Evolutionary conservation across 2,888 invertebrate genomes (phyloP).

Genomic region (Cerastoderma edule): DNA sequence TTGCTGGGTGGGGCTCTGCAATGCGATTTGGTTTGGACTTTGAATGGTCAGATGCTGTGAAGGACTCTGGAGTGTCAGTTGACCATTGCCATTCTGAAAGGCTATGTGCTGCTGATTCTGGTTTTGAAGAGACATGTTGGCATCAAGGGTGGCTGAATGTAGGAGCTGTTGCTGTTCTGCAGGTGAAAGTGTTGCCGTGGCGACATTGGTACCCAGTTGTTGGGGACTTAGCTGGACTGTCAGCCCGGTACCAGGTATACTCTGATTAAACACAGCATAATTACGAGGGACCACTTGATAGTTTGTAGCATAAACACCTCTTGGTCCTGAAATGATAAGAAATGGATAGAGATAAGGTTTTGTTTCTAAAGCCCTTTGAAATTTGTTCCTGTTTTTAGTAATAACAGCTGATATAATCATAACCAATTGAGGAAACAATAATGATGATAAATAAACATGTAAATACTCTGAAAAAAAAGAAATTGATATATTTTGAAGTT

Average conservation of each 20-base stretch:
- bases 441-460: too few relatives aligned
- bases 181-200: conserved; percentile 47
- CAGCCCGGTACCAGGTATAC: conserved; percentile 46
- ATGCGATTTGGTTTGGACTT: conserved; percentile 49
- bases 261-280: conserved; percentile 52
- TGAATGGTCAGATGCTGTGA: conserved; percentile 49
- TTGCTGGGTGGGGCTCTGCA: conserved; percentile 51
- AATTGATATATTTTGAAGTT: too few relatives aligned
- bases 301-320: conserved; percentile 55
- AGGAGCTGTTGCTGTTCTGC: conserved; percentile 57
- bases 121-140: conserved; percentile 42
- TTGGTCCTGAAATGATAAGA: conserved; percentile 29
- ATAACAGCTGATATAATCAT: too few relatives aligned
- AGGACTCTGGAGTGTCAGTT: conserved; percentile 48
- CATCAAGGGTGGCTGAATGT: conserved; percentile 49
- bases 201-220: conserved; percentile 39
- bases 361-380: too few relatives aligned
- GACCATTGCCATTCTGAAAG: conserved; percentile 54
- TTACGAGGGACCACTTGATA: conserved; percentile 60
- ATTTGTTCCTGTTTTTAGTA: too few relatives aligned
- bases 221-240: conserved; percentile 58
- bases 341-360: not conserved
- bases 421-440: too few relatives aligned
- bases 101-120: conserved; percentile 48
- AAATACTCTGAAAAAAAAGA: too few relatives aligned